Percentiles rank a stretch among this genome's conserved stretches.
Evolutionary conservation across 2,888 invertebrate species (phyloP).

Genomic region (Dryomyza anilis): DNA sequence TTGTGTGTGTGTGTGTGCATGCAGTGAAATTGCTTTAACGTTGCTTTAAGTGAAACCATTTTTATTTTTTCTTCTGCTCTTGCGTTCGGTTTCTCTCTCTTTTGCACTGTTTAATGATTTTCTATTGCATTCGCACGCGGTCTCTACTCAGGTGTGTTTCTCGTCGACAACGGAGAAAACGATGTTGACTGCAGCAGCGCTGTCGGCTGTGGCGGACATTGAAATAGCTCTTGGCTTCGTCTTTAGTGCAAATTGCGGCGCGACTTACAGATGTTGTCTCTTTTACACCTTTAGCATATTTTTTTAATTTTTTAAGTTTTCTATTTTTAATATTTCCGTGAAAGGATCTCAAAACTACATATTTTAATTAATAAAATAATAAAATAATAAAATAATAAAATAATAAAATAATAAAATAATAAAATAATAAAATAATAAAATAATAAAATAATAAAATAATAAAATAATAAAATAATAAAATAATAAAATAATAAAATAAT

Average conservation of each 20-base stretch:
- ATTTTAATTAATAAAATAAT: too few relatives aligned
- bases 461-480: too few relatives aligned
- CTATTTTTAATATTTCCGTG: too few relatives aligned
- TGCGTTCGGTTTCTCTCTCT: slow-evolving; percentile 36
- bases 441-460: too few relatives aligned
- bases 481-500: too few relatives aligned
- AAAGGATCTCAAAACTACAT: too few relatives aligned
- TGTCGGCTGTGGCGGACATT: not conserved
- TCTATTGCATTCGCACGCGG: slow-evolving; percentile 43
- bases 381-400: too few relatives aligned
- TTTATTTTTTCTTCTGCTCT: slow-evolving; percentile 37
- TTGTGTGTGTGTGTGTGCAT: slow-evolving; percentile 4
- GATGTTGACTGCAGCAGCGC: not conserved
- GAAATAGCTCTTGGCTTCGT: not conserved
- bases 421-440: too few relatives aligned
- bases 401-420: too few relatives aligned
- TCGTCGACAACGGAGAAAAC: too few relatives aligned
- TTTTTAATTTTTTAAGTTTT: too few relatives aligned
- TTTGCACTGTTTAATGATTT: slow-evolving; percentile 49
- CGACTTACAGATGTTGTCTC: not conserved
- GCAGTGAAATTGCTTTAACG: not conserved
- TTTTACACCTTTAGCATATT: not conserved
- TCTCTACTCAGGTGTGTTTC: not conserved
- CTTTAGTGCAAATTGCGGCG: not conserved
- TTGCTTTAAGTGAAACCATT: slow-evolving; percentile 53